Conservation (phyloP, 2,888 invertebrate genomes). For the Beris chalybata region DNA sequence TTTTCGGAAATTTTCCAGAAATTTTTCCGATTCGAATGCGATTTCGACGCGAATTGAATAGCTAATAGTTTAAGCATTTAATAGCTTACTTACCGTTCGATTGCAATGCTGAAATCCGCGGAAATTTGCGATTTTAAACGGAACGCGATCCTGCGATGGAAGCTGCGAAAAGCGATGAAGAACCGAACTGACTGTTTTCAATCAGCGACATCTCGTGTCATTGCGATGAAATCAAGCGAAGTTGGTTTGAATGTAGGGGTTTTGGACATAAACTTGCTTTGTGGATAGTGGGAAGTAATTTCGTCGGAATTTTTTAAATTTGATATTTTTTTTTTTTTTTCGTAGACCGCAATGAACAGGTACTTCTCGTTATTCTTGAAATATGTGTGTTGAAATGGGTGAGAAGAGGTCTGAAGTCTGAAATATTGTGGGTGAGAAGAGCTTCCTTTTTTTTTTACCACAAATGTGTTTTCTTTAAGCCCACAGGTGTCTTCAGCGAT, state of each 20-base stretch:
- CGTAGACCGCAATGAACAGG: too few species aligned
- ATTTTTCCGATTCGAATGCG: neutral
- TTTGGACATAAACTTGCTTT: neutral
- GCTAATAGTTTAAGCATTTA: slow-evolving; percentile 2
- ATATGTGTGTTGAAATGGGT: too few species aligned
- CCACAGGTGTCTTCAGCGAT: too few species aligned
- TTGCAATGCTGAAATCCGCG: neutral
- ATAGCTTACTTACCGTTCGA: neutral
- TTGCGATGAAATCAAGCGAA: neutral
- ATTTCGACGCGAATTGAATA: neutral
- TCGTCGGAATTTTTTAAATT: slow-evolving; percentile 11
- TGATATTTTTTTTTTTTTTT: neutral
- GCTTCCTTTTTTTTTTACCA: too few species aligned
- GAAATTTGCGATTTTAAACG: slow-evolving; percentile 9
- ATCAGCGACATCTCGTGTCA: slow-evolving; percentile 3
- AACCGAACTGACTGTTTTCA: slow-evolving; percentile 13
- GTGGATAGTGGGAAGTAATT: neutral
- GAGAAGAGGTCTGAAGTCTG: too few species aligned
- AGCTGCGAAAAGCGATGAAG: slow-evolving; percentile 8
- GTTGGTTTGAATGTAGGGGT: neutral
- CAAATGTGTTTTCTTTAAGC: too few species aligned
- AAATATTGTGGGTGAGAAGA: too few species aligned
- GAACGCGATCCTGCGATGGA: slow-evolving; percentile 1
- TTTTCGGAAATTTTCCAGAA: neutral
- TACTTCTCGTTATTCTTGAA: too few species aligned